Evolutionary conservation across 2,797 vertebrate genomes (phyloP), one percentile per base, ranked within the genome.

Genomic region (Orestias chungarensis): DNA sequence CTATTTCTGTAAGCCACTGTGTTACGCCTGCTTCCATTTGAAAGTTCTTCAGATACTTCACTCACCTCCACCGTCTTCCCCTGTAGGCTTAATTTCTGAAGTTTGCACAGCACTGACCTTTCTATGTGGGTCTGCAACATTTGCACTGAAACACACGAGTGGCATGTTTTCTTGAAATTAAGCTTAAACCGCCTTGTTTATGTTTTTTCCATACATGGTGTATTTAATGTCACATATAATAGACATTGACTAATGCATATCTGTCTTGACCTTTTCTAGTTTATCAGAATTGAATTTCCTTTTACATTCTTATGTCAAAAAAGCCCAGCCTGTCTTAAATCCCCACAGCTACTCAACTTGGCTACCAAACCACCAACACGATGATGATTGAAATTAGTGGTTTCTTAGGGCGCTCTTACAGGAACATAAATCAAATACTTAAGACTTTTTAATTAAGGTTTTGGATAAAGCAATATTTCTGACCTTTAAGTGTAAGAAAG

Each of bases 101-200:
- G 61, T 71, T 77, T 77, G 86, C 78, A 66, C 71, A 66, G 66
- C 69, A 86, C 38, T 82, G 74, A 88, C 78, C 84, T 88, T 81
- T 82, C 64, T 49, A 46, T 79, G 72, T 47, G 50, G 49, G 47
- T 31, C 74, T 72, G 52, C 44, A 27, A 12, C 67, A 35, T 38
- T 18, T 1, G 61, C 57, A 3, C 6, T 44, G 11, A 74, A 69
- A 73, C 12, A 43, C 52, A 79, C 52, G 38, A 65, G 61, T 20
- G 10, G 29, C 55, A 75, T 27, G 9, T 61, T 27, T 1, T 47
- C 33, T 10, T 50, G 18, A 68, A 25, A 40, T 72, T 71, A 6
- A 1, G 44, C 75, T 66, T 27, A 20, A 12, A 31, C 35, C 70
- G 44, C 35, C 38, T 29, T 6, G 14, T 55, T 74, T 14, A 18